Conservation (phyloP, 2,113 vertebrate genomes). For the Argyrosomus japonicus region DNA sequence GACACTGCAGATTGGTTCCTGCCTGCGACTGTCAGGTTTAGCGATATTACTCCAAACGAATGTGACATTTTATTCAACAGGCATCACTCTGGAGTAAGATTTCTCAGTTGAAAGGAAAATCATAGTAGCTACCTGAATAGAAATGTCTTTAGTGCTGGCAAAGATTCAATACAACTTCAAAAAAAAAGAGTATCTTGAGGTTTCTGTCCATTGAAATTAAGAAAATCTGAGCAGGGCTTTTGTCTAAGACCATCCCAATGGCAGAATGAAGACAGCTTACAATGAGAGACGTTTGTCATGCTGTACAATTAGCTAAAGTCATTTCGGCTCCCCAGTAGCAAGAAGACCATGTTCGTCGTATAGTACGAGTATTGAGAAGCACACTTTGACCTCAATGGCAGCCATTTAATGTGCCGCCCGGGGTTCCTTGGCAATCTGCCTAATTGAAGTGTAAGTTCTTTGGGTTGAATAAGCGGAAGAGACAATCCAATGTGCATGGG, state of each 20-base stretch:
- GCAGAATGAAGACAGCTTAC: constrained; percentile 41
- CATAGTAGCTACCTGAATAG: constrained; percentile 23
- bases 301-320: constrained; percentile 46
- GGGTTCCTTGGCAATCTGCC: constrained; percentile 36
- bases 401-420: constrained; percentile 27
- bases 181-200: background rate
- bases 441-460: constrained; percentile 56
- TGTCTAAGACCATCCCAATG: constrained; percentile 38
- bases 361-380: constrained; percentile 15
- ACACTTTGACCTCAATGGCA: constrained; percentile 38
- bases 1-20: constrained; percentile 38
- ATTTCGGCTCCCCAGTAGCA: constrained; percentile 31
- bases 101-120: constrained; percentile 26
- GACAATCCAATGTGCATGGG: constrained; percentile 46
- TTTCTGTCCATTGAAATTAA: constrained; percentile 49
- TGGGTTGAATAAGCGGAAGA: constrained; percentile 51
- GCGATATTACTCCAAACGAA: constrained; percentile 51
- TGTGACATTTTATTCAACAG: constrained; percentile 63
- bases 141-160: constrained; percentile 28
- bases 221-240: constrained; percentile 42
- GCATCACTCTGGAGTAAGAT: constrained; percentile 46
- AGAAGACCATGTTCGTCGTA: constrained; percentile 11
- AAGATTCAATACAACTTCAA: constrained; percentile 16
- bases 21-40: constrained; percentile 55
- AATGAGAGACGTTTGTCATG: constrained; percentile 42